phyloP scores from a whole-genome alignment of 2,797 vertebrate species.

The Myripristis murdjan region DNA sequence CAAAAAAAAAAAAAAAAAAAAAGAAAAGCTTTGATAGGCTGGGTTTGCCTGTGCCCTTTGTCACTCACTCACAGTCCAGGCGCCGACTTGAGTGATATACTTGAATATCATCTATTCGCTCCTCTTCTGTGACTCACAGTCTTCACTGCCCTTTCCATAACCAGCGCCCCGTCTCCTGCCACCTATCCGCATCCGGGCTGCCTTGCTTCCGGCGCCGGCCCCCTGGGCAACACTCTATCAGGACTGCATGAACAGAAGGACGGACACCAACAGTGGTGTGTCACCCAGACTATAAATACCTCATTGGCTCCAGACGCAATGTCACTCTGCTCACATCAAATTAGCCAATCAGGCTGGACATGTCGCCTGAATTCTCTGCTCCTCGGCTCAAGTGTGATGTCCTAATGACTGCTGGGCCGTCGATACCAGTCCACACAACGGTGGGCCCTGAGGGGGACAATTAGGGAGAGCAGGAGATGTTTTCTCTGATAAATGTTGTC shows the following conservation, averaged over 20 bases:
- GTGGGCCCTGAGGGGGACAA: conserved; percentile 69
- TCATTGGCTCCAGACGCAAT: conserved; percentile 52
- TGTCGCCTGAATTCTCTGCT: conserved; percentile 63
- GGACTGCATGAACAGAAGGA: conserved; percentile 36
- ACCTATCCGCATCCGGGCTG: conserved; percentile 54
- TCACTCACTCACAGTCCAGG: conserved; percentile 49
- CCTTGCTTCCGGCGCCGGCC: conserved; percentile 27
- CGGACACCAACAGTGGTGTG: conserved; percentile 33
- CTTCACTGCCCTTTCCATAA: conserved; percentile 72
- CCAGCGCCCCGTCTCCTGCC: conserved; percentile 34
- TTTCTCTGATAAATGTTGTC: conserved; percentile 81
- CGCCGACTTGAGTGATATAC: conserved; percentile 62
- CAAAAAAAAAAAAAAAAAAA: too few relatives aligned
- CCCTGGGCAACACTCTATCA: conserved; percentile 27
- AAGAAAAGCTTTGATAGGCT: conserved; percentile 55
- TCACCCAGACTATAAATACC: conserved; percentile 64
- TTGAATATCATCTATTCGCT: conserved; percentile 63
- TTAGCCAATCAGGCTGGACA: conserved; percentile 71
- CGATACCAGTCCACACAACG: conserved; percentile 70
- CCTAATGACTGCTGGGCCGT: conserved; percentile 78
- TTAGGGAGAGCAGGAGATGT: conserved; percentile 73
- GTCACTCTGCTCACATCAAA: conserved; percentile 78
- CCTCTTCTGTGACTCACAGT: conserved; percentile 63
- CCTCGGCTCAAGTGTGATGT: conserved; percentile 77
- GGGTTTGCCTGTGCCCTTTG: conserved; percentile 65